Evolutionary conservation across 2,888 invertebrate genomes (phyloP).

Genomic region (Cryptops parisi): DNA sequence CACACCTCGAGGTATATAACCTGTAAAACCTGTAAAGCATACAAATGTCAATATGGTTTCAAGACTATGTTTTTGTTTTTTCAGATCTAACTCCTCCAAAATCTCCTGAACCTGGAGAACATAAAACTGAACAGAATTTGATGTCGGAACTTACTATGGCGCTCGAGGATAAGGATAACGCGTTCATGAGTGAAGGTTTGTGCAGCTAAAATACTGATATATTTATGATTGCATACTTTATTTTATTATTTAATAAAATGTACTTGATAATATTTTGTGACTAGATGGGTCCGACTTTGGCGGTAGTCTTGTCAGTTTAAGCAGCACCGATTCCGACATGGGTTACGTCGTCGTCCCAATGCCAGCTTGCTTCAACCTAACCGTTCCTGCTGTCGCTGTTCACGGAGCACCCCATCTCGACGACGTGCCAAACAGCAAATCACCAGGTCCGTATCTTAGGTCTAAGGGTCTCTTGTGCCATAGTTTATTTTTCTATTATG

Average conservation of each 20-base stretch:
- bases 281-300: constrained; percentile 7
- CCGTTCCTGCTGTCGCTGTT: neutral
- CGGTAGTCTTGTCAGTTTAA: constrained; percentile 25
- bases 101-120: constrained; percentile 26
- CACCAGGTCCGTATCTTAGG: too few relatives aligned
- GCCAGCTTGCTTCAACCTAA: constrained; percentile 30
- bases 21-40: too few relatives aligned
- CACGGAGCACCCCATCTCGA: neutral
- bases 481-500: too few relatives aligned
- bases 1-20: constrained; percentile 29
- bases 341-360: constrained; percentile 32
- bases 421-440: neutral
- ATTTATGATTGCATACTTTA: neutral
- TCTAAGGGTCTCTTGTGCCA: too few relatives aligned
- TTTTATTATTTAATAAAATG: neutral
- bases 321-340: constrained; percentile 27
- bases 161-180: constrained; percentile 23
- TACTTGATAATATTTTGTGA: neutral
- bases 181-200: constrained; percentile 2
- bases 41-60: too few relatives aligned
- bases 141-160: constrained; percentile 15
- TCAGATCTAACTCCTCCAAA: constrained; percentile 28
- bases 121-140: constrained; percentile 9
- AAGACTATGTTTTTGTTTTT: too few relatives aligned
- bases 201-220: neutral